These are phyloP conservation scores for Platalea minor DNA, from an alignment of 2,797 vertebrate genomes.

Conservation along the genomic window DNA sequence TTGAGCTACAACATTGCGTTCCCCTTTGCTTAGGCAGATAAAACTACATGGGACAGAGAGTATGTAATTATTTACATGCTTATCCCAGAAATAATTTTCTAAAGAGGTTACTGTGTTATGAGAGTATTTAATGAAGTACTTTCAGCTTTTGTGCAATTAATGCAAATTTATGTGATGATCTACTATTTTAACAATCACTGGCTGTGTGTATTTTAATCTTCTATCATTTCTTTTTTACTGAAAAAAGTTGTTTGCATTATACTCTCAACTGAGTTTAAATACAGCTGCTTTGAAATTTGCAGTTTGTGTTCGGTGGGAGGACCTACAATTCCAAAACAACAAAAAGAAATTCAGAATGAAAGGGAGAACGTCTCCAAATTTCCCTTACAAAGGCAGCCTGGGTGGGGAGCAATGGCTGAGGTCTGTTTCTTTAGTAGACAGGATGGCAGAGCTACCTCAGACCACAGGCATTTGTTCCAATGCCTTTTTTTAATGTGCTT, in stretches of 20 bases:
- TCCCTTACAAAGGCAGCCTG: not conserved
- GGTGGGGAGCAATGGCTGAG: not conserved
- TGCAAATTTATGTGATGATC: conserved; percentile 61
- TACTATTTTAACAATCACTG: conserved; percentile 56
- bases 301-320: not conserved
- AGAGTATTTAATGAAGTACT: conserved; percentile 53
- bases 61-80: conserved; percentile 62
- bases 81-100: conserved; percentile 58
- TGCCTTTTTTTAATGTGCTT: not conserved
- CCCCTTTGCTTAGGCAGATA: conserved; percentile 13
- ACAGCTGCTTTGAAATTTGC: conserved; percentile 47
- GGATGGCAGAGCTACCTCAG: not conserved
- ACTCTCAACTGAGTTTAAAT: conserved; percentile 17
- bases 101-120: conserved; percentile 41
- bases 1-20: conserved; percentile 11
- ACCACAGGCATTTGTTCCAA: not conserved
- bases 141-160: conserved; percentile 59
- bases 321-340: not conserved
- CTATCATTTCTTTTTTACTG: not conserved
- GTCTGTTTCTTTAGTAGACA: not conserved
- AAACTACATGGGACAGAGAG: conserved; percentile 33
- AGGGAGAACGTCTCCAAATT: not conserved
- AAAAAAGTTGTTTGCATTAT: conserved; percentile 43
- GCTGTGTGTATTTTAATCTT: conserved; percentile 28
- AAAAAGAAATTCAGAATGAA: not conserved